Conservation (phyloP, 1,140 invertebrate genomes). For the Cotesia chilonis region DNA sequence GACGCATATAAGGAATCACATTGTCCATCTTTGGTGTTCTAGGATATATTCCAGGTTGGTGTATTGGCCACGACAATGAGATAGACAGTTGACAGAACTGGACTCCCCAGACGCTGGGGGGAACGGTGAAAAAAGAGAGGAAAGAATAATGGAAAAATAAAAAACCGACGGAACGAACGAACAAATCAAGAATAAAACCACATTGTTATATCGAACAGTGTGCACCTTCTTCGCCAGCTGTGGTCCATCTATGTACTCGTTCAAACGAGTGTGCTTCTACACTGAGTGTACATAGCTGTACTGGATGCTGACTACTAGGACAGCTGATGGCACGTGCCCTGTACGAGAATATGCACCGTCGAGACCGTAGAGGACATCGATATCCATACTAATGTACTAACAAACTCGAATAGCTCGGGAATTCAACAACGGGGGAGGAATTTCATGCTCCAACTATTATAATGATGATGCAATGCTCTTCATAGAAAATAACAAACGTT, state of each 20-base stretch:
- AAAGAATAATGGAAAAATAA: too few relatives aligned
- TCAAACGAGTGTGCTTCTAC: too few relatives aligned
- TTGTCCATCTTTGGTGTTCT: too few relatives aligned
- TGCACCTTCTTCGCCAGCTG: conserved; percentile 51
- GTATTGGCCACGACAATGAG: conserved; percentile 23
- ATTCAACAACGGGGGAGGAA: too few relatives aligned
- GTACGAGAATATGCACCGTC: conserved; percentile 40
- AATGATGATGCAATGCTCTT: too few relatives aligned
- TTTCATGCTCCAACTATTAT: too few relatives aligned
- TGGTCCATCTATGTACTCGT: conserved; percentile 48
- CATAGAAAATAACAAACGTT: too few relatives aligned
- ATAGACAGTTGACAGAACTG: conserved; percentile 26
- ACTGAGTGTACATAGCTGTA: too few relatives aligned
- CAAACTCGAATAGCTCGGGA: too few relatives aligned
- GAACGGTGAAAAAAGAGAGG: background rate
- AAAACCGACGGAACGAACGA: background rate
- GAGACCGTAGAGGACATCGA: conserved; percentile 23
- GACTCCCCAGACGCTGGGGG: conserved; percentile 10
- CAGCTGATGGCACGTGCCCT: conserved; percentile 64
- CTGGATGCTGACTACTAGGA: conserved; percentile 35
- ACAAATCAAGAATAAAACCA: conserved; percentile 18
- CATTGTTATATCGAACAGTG: conserved; percentile 13
- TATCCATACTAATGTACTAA: conserved; percentile 13
- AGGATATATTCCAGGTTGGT: too few relatives aligned
- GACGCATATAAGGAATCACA: too few relatives aligned